Evolutionary conservation across 2,888 invertebrate genomes (phyloP).

Genomic region (Coronaproctus castanopsis): DNA sequence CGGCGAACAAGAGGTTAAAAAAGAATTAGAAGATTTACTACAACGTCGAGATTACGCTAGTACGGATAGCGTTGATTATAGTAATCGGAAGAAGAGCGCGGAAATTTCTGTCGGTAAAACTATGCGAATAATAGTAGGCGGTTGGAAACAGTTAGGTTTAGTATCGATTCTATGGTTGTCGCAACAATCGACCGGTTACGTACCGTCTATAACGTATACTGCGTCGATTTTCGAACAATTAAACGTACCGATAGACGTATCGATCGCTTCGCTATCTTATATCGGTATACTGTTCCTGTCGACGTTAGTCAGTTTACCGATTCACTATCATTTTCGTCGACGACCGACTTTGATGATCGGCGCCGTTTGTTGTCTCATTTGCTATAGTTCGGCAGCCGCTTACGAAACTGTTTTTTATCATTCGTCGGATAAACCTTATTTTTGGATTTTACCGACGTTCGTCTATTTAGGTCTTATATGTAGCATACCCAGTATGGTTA

Average conservation of each 20-base stretch:
- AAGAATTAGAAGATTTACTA: slow-evolving; percentile 1
- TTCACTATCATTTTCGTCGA: background rate
- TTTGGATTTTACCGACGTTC: background rate
- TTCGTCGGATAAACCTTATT: background rate
- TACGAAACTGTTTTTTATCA: background rate
- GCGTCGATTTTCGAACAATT: background rate
- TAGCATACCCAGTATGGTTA: background rate
- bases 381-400: background rate
- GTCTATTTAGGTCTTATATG: background rate
- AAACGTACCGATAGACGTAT: background rate
- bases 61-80: too few species aligned
- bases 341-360: background rate
- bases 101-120: background rate
- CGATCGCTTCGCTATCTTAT: background rate
- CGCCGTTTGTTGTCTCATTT: background rate
- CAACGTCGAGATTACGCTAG: background rate
- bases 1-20: background rate
- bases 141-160: background rate
- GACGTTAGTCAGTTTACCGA: background rate
- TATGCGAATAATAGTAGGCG: background rate
- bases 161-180: background rate
- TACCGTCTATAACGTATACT: background rate
- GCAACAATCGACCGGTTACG: background rate
- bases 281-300: background rate
- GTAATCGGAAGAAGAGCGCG: background rate